Percentiles rank a stretch among this genome's conserved stretches.
Evolutionary conservation across 2,113 vertebrate genomes (phyloP).

Genomic region (Salminus brasiliensis): DNA sequence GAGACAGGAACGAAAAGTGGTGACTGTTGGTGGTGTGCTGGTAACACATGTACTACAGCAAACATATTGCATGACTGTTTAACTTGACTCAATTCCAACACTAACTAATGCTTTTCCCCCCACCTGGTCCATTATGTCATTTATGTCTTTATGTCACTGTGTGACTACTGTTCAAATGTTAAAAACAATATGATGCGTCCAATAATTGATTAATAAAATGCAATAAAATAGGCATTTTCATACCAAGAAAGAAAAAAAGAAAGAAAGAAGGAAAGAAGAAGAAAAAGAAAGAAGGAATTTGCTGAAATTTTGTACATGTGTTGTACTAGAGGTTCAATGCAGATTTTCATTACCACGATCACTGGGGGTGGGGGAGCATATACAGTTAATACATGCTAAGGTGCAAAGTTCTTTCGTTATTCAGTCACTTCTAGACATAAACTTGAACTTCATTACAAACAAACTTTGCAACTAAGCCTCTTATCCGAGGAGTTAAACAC

Average conservation of each 20-base stretch:
- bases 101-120: not conserved
- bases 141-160: not conserved
- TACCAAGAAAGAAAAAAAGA: too few relatives aligned
- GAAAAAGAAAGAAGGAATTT: too few relatives aligned
- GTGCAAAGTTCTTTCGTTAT: slow-evolving; percentile 37
- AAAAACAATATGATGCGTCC: not conserved
- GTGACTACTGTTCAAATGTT: not conserved
- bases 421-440: slow-evolving; percentile 1
- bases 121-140: not conserved
- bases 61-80: not conserved
- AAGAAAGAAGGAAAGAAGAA: too few relatives aligned
- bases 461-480: too few relatives aligned
- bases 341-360: too few relatives aligned
- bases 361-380: too few relatives aligned
- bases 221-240: too few relatives aligned
- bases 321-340: too few relatives aligned
- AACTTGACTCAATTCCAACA: not conserved
- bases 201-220: too few relatives aligned
- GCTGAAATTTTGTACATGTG: too few relatives aligned
- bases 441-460: too few relatives aligned
- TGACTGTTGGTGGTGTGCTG: not conserved
- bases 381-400: not conserved
- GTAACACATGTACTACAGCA: not conserved
- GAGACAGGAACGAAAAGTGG: not conserved
- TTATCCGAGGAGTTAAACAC: not conserved